Evolutionary conservation across 2,797 vertebrate genomes (phyloP).

Genomic region (Anas bahamensis): DNA sequence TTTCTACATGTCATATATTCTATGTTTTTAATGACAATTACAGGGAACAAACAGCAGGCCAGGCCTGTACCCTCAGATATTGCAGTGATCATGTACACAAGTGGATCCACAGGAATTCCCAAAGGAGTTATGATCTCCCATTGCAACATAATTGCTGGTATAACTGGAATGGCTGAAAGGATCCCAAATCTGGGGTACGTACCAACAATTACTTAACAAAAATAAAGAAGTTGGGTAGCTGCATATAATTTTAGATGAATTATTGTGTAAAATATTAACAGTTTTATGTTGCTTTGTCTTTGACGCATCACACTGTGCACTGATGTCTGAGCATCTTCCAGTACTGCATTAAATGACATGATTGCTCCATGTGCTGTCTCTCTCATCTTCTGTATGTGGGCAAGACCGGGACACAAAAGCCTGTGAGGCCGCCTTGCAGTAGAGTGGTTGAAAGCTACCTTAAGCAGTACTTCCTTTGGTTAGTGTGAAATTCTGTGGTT

Average conservation of each 20-base stretch:
- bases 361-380: background rate
- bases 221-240: background rate
- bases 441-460: background rate
- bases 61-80: slow-evolving; percentile 86
- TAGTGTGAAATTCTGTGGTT: background rate
- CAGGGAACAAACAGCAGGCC: slow-evolving; percentile 79
- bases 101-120: slow-evolving; percentile 92
- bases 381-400: background rate
- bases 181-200: slow-evolving; percentile 89
- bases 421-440: background rate
- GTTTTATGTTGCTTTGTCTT: background rate
- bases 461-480: background rate
- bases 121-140: slow-evolving; percentile 98
- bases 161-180: slow-evolving; percentile 92
- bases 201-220: background rate
- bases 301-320: background rate
- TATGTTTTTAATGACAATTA: background rate
- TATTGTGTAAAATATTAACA: background rate
- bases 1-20: background rate
- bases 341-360: background rate
- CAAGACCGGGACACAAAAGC: background rate
- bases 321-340: background rate
- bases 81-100: slow-evolving; percentile 98
- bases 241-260: background rate
- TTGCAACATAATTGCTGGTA: slow-evolving; percentile 90